These are phyloP conservation scores for Orchesellides sinensis DNA, from an alignment of 2,888 invertebrate genomes.

Conservation along the genomic window DNA sequence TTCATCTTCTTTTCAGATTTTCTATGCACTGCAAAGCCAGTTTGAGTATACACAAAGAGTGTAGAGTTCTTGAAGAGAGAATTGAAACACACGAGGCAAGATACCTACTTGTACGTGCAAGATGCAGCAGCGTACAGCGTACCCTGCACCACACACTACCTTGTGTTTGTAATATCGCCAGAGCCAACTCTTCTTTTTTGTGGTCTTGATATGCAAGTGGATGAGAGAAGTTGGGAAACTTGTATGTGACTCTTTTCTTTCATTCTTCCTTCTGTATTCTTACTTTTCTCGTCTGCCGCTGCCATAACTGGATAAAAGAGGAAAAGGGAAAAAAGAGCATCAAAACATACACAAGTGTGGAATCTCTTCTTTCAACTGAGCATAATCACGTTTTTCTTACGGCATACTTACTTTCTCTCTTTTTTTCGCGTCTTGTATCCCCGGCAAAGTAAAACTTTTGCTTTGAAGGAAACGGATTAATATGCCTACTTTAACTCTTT, in stretches of 20 bases:
- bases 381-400: constrained; percentile 8
- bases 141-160: not conserved
- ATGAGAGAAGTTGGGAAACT: constrained; percentile 8
- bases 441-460: not conserved
- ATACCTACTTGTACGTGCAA: not conserved
- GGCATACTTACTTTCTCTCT: not conserved
- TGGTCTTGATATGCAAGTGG: not conserved
- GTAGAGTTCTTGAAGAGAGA: too few relatives aligned
- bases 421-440: not conserved
- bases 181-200: not conserved
- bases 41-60: too few relatives aligned
- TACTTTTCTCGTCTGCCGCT: constrained; percentile 15
- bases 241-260: constrained; percentile 2
- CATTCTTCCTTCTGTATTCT: constrained; percentile 9
- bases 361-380: constrained; percentile 7
- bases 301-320: not conserved
- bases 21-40: too few relatives aligned
- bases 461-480: not conserved
- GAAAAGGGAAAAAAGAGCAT: not conserved
- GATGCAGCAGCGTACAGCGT: too few relatives aligned
- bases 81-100: not conserved
- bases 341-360: constrained; percentile 1
- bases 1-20: too few relatives aligned
- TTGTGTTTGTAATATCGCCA: not conserved
- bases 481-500: not conserved